Conservation (phyloP, 2,888 invertebrate genomes). For the Leptodirus hochenwartii region DNA sequence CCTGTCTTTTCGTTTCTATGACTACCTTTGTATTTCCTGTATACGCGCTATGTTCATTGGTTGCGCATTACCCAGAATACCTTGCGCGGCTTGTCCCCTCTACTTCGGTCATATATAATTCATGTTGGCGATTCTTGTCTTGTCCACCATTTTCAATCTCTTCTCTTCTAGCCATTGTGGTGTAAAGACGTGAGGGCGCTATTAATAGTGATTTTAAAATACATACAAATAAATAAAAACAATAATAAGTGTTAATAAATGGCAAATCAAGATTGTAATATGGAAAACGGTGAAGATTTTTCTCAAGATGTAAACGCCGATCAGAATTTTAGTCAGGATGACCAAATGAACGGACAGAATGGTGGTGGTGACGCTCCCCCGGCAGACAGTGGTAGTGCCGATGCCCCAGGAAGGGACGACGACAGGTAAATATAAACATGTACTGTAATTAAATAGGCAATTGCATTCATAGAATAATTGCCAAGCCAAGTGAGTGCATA, state of each 20-base stretch:
- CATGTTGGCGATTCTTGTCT: no score
- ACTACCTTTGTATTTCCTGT: no score
- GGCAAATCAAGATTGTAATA: conserved; percentile 44
- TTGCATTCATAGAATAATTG: no score
- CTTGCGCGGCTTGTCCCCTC: no score
- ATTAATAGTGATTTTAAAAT: no score
- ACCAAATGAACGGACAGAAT: conserved; percentile 18
- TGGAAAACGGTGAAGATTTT: conserved; percentile 65
- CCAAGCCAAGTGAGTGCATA: no score
- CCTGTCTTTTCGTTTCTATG: no score
- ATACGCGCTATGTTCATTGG: no score
- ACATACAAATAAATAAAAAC: no score
- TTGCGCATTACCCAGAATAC: no score
- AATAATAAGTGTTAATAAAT: conserved; percentile 19
- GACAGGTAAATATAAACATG: conserved; percentile 56
- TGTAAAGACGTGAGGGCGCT: background rate
- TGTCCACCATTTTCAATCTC: no score
- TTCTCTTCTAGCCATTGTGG: conserved; percentile 1
- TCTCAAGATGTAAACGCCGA: conserved; percentile 51
- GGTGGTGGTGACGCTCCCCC: conserved; percentile 49
- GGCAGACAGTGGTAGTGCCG: conserved; percentile 51
- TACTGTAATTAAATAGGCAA: conserved; percentile 8
- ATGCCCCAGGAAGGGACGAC: conserved; percentile 62
- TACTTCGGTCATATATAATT: no score
- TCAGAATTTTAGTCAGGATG: conserved; percentile 37